phyloP scores from a whole-genome alignment of 2,888 invertebrate genomes.

The Minunthozetes semirufus region DNA sequence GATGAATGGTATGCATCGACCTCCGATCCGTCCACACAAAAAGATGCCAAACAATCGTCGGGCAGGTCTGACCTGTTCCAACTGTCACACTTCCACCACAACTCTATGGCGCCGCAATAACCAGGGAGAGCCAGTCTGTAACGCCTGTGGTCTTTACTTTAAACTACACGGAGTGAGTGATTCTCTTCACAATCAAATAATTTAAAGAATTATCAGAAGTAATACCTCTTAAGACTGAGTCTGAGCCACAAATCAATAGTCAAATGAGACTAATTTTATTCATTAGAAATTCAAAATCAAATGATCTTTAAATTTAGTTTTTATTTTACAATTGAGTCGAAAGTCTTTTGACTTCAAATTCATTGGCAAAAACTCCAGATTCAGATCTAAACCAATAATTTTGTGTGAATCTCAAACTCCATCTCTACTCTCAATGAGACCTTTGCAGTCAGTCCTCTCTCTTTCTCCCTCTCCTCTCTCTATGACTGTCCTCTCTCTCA shows the following conservation, averaged over 20 bases:
- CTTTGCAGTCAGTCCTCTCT: too few relatives aligned
- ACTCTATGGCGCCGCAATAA: conserved; percentile 93
- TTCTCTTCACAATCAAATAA: background rate
- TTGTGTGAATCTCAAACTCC: too few relatives aligned
- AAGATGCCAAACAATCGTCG: conserved; percentile 49
- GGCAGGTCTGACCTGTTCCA: conserved; percentile 77
- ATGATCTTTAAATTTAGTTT: background rate
- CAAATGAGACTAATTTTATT: background rate
- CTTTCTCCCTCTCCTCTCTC: too few relatives aligned
- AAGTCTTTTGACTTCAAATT: too few relatives aligned
- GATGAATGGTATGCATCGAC: conserved; percentile 97
- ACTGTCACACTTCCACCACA: conserved; percentile 83
- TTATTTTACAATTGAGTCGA: too few relatives aligned
- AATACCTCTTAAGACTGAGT: background rate
- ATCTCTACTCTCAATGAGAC: too few relatives aligned
- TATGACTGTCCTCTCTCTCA: too few relatives aligned
- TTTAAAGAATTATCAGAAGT: background rate
- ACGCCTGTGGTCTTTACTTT: conserved; percentile 94
- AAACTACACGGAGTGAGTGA: conserved; percentile 69
- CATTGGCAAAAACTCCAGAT: too few relatives aligned
- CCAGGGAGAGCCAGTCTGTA: conserved; percentile 92
- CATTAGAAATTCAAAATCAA: background rate
- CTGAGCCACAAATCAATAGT: too few relatives aligned
- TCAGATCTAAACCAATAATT: too few relatives aligned
- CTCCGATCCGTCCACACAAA: conserved; percentile 48